Evolutionary conservation across 53 echinoderm and acorn worm species (phyloP).

Genomic region (Zoroaster sp.): DNA sequence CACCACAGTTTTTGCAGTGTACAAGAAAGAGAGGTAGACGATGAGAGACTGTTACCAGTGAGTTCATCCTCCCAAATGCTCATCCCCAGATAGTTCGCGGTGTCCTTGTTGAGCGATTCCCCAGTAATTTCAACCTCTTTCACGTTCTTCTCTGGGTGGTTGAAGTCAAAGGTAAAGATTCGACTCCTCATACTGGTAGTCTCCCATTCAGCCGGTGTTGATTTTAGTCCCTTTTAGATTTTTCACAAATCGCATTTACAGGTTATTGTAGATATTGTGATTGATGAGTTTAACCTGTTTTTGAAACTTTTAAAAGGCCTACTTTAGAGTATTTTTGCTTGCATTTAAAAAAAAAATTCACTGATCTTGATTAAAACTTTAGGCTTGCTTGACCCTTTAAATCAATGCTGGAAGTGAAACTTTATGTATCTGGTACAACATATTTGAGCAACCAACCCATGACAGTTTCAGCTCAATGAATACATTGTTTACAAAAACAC

Average conservation of each 20-base stretch:
- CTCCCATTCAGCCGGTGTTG: background rate
- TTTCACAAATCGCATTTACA: background rate
- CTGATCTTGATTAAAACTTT: background rate
- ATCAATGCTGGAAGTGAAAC: too few species aligned
- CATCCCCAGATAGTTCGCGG: conserved; percentile 66
- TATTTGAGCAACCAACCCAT: too few species aligned
- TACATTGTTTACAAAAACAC: too few species aligned
- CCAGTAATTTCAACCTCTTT: conserved; percentile 58
- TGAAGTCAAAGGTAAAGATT: conserved; percentile 83
- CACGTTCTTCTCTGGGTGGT: conserved; percentile 64
- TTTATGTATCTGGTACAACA: too few species aligned
- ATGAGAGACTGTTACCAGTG: background rate
- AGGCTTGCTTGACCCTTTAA: too few species aligned
- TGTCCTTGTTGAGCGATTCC: background rate
- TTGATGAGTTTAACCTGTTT: background rate
- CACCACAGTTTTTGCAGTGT: background rate
- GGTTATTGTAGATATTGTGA: background rate
- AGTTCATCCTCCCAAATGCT: conserved; percentile 63
- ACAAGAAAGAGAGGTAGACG: background rate
- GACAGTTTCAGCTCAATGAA: too few species aligned
- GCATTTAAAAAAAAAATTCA: background rate
- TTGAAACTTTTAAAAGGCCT: background rate
- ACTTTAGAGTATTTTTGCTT: background rate
- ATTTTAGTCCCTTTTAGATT: background rate
- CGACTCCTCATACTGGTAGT: background rate